These are phyloP conservation scores for Frankliniella intonsa DNA, from an alignment of 2,888 invertebrate genomes.

Conservation along the genomic window DNA sequence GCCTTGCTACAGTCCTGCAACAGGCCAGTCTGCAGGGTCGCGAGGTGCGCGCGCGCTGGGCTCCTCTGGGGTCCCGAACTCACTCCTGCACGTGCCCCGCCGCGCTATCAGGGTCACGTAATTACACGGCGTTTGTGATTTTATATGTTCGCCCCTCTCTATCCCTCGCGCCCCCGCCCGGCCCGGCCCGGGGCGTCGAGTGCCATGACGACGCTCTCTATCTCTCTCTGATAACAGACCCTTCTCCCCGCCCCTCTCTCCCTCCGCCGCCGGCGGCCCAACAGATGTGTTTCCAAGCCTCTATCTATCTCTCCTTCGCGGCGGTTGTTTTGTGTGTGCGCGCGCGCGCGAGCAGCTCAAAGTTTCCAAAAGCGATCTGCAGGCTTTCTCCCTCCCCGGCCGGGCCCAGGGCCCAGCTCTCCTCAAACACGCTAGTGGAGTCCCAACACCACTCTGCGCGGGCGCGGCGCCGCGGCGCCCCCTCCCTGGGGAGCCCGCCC, in stretches of 20 bases:
- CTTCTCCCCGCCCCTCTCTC: background rate
- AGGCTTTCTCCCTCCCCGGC: background rate
- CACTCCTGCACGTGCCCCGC: background rate
- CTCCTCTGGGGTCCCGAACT: background rate
- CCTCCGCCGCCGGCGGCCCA: background rate
- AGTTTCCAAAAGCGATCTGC: conserved; percentile 12
- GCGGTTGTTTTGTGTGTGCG: conserved; percentile 7
- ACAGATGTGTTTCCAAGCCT: conserved; percentile 3
- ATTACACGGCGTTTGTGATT: too few relatives aligned
- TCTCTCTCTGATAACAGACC: background rate
- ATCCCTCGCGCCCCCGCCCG: background rate
- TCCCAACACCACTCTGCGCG: too few relatives aligned
- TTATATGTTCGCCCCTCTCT: too few relatives aligned
- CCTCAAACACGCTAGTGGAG: too few relatives aligned
- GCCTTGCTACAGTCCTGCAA: too few relatives aligned
- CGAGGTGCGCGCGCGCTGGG: background rate
- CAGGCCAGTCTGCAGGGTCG: too few relatives aligned
- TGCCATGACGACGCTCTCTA: background rate
- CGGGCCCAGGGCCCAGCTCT: too few relatives aligned
- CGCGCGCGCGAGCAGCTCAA: background rate
- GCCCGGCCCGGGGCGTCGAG: background rate
- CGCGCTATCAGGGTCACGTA: too few relatives aligned
- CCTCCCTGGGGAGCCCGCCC: too few relatives aligned
- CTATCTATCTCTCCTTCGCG: background rate
- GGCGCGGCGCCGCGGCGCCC: too few relatives aligned